Base-by-base conservation (phyloP, 2,797 vertebrate genomes). In the Microtus agrestis region DNA sequence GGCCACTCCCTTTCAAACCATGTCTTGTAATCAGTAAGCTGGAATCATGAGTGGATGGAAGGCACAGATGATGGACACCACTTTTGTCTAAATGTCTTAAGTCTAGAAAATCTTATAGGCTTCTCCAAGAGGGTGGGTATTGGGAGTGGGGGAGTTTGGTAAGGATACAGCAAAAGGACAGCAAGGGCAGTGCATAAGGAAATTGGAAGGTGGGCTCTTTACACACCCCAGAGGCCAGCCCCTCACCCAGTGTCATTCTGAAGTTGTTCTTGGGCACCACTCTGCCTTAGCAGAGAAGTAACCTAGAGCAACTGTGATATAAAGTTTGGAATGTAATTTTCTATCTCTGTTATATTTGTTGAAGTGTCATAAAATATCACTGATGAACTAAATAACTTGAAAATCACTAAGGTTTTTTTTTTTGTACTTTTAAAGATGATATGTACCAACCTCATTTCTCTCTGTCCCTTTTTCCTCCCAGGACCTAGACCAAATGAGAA, bases 121-220 rank as follows among this genome's bases (percentile, higher is more conserved):
- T 34, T 34, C 13, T 2, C 29, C 0, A 69, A 5, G 13, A 34
- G 40, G 21, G 5, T 29, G 37, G 19, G n/a, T 37, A 31, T 19
- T 27, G 4, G 14, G 48, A 77, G 0, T 59, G 11, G n/a, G n/a
- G 0, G 13, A 25, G 37, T 1, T 0, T 46, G 2, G 6, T 34
- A 21, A 37, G 31, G 6, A 46, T 46, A 2, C 3, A 13, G 4
- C 40, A 19, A 69, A 10, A 40, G 17, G 15, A 25, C 34, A 10
- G 8, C 3, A 37, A 61, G 40, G 6, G 40, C 11, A 48, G 2
- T 4, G 37, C 40, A 29, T 15, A 46, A 29, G 6, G 5, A 43
- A 65, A 1, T 5, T 5, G 3, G 15, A 40, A 8, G 23, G 5
- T 40, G 2, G 15, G 4, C 34, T 4, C 34, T 14, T 4, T 63